Conservation (phyloP, 2,797 vertebrate species). For the Catostomus latipinnis region DNA sequence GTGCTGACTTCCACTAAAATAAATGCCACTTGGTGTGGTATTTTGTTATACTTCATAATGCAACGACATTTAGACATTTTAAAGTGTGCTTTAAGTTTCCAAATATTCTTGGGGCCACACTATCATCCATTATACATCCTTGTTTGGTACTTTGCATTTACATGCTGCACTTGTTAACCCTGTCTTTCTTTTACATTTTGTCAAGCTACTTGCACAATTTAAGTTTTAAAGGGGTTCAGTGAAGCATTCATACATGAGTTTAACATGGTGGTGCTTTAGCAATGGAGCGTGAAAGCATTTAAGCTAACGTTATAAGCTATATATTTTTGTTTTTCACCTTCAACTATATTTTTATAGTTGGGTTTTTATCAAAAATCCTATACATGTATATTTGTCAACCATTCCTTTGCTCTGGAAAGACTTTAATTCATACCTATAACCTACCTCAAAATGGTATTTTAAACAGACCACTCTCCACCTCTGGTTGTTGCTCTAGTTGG, state of each 20-base stretch:
- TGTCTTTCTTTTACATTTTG: not conserved
- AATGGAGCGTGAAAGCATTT: not conserved
- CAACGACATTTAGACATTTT: too few species aligned
- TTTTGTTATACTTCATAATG: too few species aligned
- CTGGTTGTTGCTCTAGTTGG: not conserved
- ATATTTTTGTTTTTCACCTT: slow-evolving; percentile 19
- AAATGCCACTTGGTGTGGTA: too few species aligned
- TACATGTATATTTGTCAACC: not conserved
- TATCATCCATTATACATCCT: not conserved
- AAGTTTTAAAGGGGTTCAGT: not conserved
- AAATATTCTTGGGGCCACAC: too few species aligned
- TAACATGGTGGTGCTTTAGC: not conserved
- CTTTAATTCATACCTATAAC: slow-evolving; percentile 78
- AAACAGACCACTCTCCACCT: slow-evolving; percentile 56
- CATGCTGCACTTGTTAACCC: too few species aligned
- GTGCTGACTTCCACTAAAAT: too few species aligned
- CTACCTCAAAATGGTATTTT: slow-evolving; percentile 82
- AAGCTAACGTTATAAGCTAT: slow-evolving; percentile 28
- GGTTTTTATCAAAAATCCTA: not conserved
- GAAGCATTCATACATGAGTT: not conserved
- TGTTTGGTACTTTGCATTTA: not conserved
- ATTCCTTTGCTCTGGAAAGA: slow-evolving; percentile 43
- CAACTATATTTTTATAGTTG: slow-evolving; percentile 5
- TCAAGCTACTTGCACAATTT: not conserved
- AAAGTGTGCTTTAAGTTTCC: too few species aligned